Evolutionary conservation across 2,888 invertebrate genomes (phyloP).

Genomic region (Stenurella melanura): DNA sequence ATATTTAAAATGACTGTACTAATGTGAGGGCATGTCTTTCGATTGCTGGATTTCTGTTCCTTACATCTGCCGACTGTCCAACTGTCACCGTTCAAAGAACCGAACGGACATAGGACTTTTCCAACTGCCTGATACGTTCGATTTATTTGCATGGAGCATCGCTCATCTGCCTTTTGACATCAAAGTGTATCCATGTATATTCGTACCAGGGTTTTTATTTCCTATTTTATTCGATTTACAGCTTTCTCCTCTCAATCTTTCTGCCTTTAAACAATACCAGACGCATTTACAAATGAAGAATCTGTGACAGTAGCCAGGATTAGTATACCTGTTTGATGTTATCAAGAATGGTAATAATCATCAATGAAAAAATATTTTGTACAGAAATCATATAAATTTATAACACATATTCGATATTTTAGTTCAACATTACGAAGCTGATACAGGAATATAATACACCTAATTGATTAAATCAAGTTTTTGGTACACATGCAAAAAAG

Average conservation of each 20-base stretch:
- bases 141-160: conserved; percentile 56
- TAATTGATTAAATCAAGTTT: no score
- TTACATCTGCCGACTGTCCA: conserved; percentile 61
- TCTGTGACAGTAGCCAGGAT: background rate
- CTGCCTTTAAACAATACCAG: conserved; percentile 37
- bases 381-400: no score
- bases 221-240: conserved; percentile 43
- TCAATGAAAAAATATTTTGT: no score
- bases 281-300: background rate
- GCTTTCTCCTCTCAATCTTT: conserved; percentile 23
- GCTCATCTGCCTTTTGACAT: conserved; percentile 57
- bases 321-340: no score
- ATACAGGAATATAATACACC: no score
- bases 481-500: no score
- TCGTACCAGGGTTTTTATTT: conserved; percentile 44
- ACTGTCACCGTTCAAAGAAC: conserved; percentile 54
- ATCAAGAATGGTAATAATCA: no score
- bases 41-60: conserved; percentile 47
- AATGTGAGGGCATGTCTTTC: conserved; percentile 36
- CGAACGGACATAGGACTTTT: conserved; percentile 49
- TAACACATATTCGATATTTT: no score
- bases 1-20: conserved; percentile 40
- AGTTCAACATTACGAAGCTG: no score
- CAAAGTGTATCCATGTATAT: conserved; percentile 50
- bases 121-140: conserved; percentile 50